Conservation (phyloP, 2,888 invertebrate species). For the Nephrotoma flavescens region DNA sequence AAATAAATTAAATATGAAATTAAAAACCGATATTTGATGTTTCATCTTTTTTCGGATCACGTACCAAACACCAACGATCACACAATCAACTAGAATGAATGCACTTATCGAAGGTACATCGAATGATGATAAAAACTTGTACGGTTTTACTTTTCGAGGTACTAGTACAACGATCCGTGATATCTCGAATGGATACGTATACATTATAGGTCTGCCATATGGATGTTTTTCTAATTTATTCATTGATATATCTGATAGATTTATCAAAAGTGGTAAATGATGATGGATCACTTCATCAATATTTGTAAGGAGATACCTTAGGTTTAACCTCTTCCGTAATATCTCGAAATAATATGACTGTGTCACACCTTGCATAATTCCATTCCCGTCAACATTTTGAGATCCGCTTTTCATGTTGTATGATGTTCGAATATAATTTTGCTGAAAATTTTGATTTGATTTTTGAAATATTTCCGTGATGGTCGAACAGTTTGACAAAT, state of each 20-base stretch:
- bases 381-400: background rate
- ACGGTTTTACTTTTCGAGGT: background rate
- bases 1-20: background rate
- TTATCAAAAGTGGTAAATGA: background rate
- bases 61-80: too few relatives aligned
- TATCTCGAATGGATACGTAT: background rate
- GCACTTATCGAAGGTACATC: background rate
- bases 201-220: too few relatives aligned
- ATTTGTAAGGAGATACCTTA: background rate
- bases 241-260: background rate
- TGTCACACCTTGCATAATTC: background rate
- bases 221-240: too few relatives aligned
- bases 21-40: background rate
- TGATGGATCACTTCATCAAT: background rate
- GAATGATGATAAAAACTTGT: background rate
- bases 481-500: background rate
- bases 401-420: background rate
- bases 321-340: background rate
- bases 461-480: background rate
- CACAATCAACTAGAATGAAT: background rate
- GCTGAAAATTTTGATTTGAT: background rate
- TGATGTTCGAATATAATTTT: background rate
- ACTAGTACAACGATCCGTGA: background rate
- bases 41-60: background rate
- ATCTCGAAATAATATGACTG: background rate